These are phyloP conservation scores for Vanessa tameamea DNA, from an alignment of 1,140 invertebrate genomes.

Conservation along the genomic window DNA sequence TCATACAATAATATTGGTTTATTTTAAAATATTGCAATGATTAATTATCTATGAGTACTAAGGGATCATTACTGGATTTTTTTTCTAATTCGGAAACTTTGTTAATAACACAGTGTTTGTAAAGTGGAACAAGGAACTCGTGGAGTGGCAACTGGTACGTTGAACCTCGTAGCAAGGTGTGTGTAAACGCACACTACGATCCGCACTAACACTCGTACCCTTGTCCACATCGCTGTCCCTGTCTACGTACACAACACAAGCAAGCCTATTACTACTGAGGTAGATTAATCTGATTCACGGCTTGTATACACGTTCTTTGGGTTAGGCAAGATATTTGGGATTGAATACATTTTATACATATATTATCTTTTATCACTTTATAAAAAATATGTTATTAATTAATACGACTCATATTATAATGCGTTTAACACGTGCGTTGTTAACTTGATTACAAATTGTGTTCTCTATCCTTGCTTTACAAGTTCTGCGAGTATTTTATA, in stretches of 20 bases:
- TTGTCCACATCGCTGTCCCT: constrained; percentile 22
- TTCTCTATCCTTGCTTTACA: too few relatives aligned
- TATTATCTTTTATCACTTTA: constrained; percentile 2
- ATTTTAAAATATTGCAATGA: not conserved
- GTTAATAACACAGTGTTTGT: constrained; percentile 77
- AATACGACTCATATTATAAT: not conserved
- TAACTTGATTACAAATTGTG: too few relatives aligned
- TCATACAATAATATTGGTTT: not conserved
- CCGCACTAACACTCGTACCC: constrained; percentile 11
- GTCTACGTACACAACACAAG: constrained; percentile 38
- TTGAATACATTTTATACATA: constrained; percentile 8
- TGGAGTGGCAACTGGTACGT: constrained; percentile 75
- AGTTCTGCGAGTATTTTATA: not conserved
- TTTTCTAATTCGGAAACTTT: constrained; percentile 63
- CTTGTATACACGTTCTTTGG: constrained; percentile 31
- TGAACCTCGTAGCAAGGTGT: constrained; percentile 61
- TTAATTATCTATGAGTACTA: not conserved
- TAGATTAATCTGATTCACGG: constrained; percentile 73
- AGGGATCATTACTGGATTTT: constrained; percentile 13
- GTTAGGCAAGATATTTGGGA: constrained; percentile 31
- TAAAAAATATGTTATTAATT: not conserved
- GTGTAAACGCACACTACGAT: constrained; percentile 45
- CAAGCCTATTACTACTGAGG: constrained; percentile 47
- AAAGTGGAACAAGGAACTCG: constrained; percentile 80
- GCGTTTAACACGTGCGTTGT: not conserved